Percentiles rank a stretch among this genome's conserved stretches.
phyloP scores from a whole-genome alignment of 1,140 invertebrate genomes.

The Pseudomyrmex concolor region DNA sequence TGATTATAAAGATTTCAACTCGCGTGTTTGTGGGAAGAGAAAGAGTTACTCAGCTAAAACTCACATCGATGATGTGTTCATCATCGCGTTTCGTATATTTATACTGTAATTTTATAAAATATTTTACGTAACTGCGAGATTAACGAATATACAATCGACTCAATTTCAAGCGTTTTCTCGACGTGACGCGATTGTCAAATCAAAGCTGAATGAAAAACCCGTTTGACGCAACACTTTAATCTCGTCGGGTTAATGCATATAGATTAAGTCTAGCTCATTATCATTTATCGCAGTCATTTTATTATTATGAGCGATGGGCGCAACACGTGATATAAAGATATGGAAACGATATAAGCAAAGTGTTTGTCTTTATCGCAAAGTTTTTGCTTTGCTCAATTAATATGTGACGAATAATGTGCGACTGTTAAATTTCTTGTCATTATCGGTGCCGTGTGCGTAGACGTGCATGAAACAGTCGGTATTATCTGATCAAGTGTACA shows the following conservation, averaged over 20 bases:
- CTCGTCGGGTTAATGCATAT: neutral
- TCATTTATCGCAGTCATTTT: conserved; percentile 2
- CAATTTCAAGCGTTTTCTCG: neutral
- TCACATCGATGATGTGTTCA: neutral
- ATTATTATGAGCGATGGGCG: conserved; percentile 12
- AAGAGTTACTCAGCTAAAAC: neutral
- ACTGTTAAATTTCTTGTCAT: conserved; percentile 12
- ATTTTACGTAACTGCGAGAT: neutral
- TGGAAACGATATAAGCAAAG: neutral
- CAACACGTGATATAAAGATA: neutral
- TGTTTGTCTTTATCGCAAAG: conserved; percentile 29
- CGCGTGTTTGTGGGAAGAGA: neutral
- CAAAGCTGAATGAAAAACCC: neutral
- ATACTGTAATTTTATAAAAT: neutral
- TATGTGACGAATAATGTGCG: conserved; percentile 2
- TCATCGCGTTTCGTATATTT: neutral
- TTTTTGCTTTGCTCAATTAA: conserved; percentile 22
- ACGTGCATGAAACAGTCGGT: conserved; percentile 7
- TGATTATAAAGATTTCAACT: neutral
- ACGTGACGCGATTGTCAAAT: neutral
- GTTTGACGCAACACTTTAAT: neutral
- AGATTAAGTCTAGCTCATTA: conserved; percentile 35
- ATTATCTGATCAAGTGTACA: conserved; percentile 43
- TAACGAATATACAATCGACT: neutral
- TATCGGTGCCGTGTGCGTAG: neutral